Conservation (phyloP, 2,797 vertebrate genomes). For the Oreochromis grahami region DNA sequence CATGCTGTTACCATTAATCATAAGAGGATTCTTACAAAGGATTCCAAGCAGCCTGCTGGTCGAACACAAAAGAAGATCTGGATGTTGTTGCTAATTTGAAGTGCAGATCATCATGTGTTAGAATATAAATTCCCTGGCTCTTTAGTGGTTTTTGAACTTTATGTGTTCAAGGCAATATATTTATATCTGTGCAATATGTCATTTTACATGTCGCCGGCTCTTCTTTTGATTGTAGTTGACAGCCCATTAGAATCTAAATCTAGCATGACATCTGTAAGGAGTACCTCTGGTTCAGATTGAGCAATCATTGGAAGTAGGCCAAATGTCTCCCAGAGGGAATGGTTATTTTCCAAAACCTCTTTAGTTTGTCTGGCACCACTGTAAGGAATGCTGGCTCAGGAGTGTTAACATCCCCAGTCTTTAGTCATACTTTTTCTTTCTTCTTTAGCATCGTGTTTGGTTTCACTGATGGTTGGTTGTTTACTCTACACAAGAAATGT, state of each 20-base stretch:
- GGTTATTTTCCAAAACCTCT: neutral
- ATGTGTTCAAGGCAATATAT: neutral
- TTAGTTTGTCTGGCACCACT: neutral
- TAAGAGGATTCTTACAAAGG: neutral
- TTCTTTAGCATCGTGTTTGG: neutral
- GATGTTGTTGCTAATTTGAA: neutral
- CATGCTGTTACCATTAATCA: slow-evolving; percentile 28
- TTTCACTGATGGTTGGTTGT: neutral
- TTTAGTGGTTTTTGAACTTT: neutral
- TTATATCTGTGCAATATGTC: neutral
- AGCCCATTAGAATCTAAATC: neutral
- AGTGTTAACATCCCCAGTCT: neutral
- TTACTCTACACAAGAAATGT: neutral
- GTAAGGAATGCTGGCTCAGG: neutral
- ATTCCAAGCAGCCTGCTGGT: neutral
- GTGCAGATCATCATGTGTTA: neutral
- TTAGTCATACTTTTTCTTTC: neutral
- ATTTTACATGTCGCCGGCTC: neutral
- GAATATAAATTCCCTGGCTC: neutral
- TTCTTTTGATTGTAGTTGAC: neutral
- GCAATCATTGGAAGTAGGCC: neutral
- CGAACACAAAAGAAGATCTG: neutral
- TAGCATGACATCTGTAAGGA: neutral
- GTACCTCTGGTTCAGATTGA: neutral
- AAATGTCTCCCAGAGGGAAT: neutral